Base-by-base conservation (phyloP, 2,797 vertebrate genomes). In the Clarias platycephalus region DNA sequence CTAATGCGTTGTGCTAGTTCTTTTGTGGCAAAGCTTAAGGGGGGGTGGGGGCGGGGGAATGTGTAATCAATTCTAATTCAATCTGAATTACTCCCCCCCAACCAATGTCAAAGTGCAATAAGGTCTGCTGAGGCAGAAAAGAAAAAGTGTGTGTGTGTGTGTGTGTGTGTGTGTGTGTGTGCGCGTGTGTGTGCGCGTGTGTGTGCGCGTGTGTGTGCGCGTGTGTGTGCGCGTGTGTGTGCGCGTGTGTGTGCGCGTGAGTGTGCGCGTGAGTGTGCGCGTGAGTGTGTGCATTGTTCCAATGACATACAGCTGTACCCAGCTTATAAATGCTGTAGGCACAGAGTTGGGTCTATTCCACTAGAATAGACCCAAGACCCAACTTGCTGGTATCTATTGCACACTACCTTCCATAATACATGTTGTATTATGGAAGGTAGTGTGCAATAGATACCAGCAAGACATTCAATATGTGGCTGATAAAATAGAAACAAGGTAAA, bases 1-100 rank as follows among this genome's bases (percentile, higher is more conserved):
- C 60, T 84, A 84, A 85, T 84, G 82, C 71, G 67, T 80, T 63
- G 58, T 68, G 72, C 70, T 83, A 74, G 80, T 74, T 55, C 80
- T 86, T 83, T 88, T 83, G 80, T 81, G 70, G 86, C 85, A 86
- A 77, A 63, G 84, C 85, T 83, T 84, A 66, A 82, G 84, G 63
- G 64, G 26, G 26, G 66, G 80, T 71, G 68, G 5, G 26, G 66
- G 80, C 13, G 26, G 66, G 80, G 79, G 68, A 84, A 89, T 67
- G 86, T 84, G 86, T 83, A 88, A 88, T 90, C 87, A 87, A 89
- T 90, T 89, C 87, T 86, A 87, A 82, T 87, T 88, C 81, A 85
- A 89, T 88, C 86, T 89, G 87, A 91, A 87, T 83, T 84, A 85
- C 84, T 80, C 75, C 55, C 66, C 55, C 62, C 60, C 0, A 26